Evolutionary conservation across 2,797 vertebrate genomes (phyloP), one percentile per base, ranked within the genome.

Genomic region (Perodicticus potto): DNA sequence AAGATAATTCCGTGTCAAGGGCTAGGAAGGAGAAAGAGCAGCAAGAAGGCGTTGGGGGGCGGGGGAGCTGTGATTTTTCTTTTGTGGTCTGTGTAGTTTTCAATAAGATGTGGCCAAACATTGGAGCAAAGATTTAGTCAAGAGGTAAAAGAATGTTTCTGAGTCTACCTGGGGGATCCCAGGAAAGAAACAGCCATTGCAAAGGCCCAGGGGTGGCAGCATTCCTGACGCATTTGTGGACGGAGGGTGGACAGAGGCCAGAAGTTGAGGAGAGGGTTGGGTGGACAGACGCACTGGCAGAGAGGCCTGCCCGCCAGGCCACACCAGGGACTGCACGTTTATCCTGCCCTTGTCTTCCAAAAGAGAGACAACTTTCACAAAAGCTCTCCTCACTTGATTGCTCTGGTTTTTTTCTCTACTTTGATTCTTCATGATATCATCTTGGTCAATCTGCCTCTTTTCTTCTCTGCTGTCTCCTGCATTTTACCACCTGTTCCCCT

Each of bases 81-180:
- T 73, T 37, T 12, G 69, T 22, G 85, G 61, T 67, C 32, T 7
- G 0, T 12, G 2, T n/a, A 34, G 61, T 34, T 67, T 45, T 76
- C n/a, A 74, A 3, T 14, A 17, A 84, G 43, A 59, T 55, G 32
- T 53, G 86, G 29, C 23, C 4, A 61, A 49, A 16, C 25, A 45
- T 83, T 61, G 45, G 29, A 85, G 37, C 20, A 63, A 40, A 87
- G 89, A 90, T 61, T 76, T 94, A 86, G 25, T 57, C 87, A 81
- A 73, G 25, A 81, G 29, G 59, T 65, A 73, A 77, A 91, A 27
- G 17, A 80, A 80, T 34, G 43, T 5, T 43, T 43, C 29, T 14
- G 0, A 23, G 65, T 59, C 59, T 65, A 20, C 40, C 14, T 72
- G 53, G 14, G 86, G 57, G 63, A 77, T n/a, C 1, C 32, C 13